Percentiles rank a stretch among this genome's conserved stretches.
These are phyloP conservation scores for Camarhynchus parvulus DNA, from an alignment of 2,113 vertebrate genomes.

Conservation along the genomic window DNA sequence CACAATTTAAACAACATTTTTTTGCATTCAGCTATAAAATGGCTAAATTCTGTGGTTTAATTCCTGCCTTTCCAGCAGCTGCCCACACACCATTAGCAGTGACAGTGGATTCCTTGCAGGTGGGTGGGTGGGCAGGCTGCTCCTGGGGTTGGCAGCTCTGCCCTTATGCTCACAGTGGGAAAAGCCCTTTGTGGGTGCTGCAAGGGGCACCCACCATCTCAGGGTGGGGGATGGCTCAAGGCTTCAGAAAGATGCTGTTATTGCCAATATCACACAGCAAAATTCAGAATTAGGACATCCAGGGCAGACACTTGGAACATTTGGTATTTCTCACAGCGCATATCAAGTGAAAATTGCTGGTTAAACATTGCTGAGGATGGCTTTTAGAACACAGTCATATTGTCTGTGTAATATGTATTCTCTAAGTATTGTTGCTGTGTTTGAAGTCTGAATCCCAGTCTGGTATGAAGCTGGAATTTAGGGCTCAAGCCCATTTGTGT, in stretches of 20 bases:
- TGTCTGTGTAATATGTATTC: background rate
- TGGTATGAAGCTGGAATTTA: background rate
- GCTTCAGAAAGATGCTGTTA: background rate
- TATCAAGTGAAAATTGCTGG: background rate
- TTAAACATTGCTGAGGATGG: background rate
- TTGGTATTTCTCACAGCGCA: background rate
- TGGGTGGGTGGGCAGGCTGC: constrained; percentile 2
- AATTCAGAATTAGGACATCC: background rate
- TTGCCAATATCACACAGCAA: background rate
- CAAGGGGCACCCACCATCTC: background rate
- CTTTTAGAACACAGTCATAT: background rate
- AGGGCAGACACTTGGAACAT: background rate
- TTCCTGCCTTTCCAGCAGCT: background rate
- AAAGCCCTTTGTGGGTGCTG: background rate
- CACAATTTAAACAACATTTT: background rate
- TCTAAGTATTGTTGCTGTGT: background rate
- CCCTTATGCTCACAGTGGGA: background rate
- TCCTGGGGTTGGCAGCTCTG: constrained; percentile 1
- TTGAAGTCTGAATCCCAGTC: background rate
- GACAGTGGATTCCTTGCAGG: background rate
- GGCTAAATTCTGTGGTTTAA: background rate
- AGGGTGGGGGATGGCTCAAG: background rate
- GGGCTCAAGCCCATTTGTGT: background rate
- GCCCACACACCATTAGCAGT: background rate
- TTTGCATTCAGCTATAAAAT: background rate